These are phyloP conservation scores for Diadegma fenestrale DNA, from an alignment of 2,888 invertebrate species.

Conservation along the genomic window DNA sequence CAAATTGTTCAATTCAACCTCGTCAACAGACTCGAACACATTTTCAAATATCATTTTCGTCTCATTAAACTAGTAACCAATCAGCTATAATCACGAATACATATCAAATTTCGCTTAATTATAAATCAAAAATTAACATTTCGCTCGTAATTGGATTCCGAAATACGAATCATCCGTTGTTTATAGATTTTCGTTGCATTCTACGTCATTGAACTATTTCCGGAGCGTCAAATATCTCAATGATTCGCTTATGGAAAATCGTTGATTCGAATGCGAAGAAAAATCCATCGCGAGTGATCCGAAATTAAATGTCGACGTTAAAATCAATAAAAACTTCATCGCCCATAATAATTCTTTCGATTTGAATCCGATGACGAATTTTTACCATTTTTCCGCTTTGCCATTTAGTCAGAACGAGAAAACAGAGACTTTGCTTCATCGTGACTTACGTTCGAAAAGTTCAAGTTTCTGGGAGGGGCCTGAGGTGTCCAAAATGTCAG, in stretches of 20 bases:
- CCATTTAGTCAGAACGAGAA: not conserved
- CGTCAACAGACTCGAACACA: not conserved
- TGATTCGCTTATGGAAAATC: not conserved
- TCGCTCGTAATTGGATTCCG: not conserved
- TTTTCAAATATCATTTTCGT: not conserved
- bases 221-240: not conserved
- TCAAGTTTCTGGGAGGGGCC: not conserved
- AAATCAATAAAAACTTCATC: not conserved
- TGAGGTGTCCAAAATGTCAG: constrained; percentile 11
- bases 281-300: not conserved
- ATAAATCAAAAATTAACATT: not conserved
- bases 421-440: not conserved
- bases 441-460: not conserved
- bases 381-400: not conserved
- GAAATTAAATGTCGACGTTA: not conserved
- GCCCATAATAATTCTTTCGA: not conserved
- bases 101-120: not conserved
- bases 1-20: constrained; percentile 26
- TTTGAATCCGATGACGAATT: not conserved
- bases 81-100: not conserved
- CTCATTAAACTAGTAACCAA: not conserved
- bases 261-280: not conserved
- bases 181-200: not conserved
- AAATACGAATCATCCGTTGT: not conserved
- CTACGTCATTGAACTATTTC: not conserved